Evolutionary conservation across 2,888 invertebrate species (phyloP), one percentile per base, ranked within the genome.

Genomic region (Vandiemenella viatica): DNA sequence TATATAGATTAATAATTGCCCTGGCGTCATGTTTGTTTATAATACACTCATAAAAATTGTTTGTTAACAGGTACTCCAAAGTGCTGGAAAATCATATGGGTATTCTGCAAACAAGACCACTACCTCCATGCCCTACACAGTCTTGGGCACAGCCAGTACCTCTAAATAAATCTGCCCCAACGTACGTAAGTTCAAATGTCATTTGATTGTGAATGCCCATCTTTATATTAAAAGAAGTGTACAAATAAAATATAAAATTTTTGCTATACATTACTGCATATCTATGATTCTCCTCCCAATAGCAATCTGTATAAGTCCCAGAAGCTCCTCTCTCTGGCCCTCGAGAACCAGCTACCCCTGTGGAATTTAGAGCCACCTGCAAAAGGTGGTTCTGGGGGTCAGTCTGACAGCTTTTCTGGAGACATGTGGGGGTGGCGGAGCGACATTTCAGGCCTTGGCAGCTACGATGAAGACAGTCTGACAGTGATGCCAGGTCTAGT

Each of bases 251-350:
- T n/a, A 45, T n/a, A 15, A 20, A 18, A 13, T 43, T 45, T 22
- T 8, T 16, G 17, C 8, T 3, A 10, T 38, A 2, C 16, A 16
- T 8, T 10, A 2, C 16, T 4, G 3, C 3, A 38, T 4, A 38
- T 38, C 8, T n/a, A n/a, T n/a, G n/a, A n/a, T n/a, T n/a, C 32
- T 13, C 4, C 26, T 13, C 10, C 10, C 3, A 32, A 32, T 4
- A 81, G 82, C 44, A 82, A 84, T 58, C 72, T 86, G 23, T 80
- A 83, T 62, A 83, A 84, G 54, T 77, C 83, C 1, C 85, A 86
- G 57, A 84, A 83, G 56, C 62, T 83, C 10, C 70, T 86, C 43
- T 80, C 80, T 4, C 71, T 85, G 45, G 74, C 55, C 16, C 43
- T 60, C 18, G 59, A 61, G 16, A 53, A 56, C 18, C 58, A 58